Evolutionary conservation across 2,888 invertebrate species (phyloP), one percentile per base, ranked within the genome.

Genomic region (Drosophila flavopinicola): DNA sequence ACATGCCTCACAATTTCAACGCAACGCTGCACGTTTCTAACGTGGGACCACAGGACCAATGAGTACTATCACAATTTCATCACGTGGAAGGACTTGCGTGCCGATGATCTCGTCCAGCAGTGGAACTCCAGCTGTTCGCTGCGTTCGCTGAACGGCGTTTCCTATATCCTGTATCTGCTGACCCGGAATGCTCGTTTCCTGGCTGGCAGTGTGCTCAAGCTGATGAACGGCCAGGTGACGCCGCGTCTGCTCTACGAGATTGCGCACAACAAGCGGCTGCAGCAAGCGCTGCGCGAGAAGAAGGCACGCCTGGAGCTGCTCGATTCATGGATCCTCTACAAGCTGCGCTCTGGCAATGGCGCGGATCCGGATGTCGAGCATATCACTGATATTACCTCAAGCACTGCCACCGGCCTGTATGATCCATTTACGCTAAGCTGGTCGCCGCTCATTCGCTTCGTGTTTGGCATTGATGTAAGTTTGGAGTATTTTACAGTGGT

Each of bases 261-360:
- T 29, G 92, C 95, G 77, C 94, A 97, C 84, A 93, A 96, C 61
- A 92, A 93, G 9, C 93, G 93, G 41, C 92, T 98, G 64, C 93
- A 94, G 86, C 91, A 93, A 70, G 95, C 95, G 1, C 91, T 94
- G 4, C 90, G 91, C 66, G 91, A 92, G 44, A 93, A 94, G 32
- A 93, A 94, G 71, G 95, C 95, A 0, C 93, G 95, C 90, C 96
- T 97, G 90, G 96, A 98, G 5, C 96, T 97, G 1, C 92, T 99
- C 51, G 99, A 99, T 88, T 96, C 98, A 0, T 99, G 98, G 98
- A 92, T 99, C 44, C 89, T 98, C 51, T 95, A 97, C 92, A 96
- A 95, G 92, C 92, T 98, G 48, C 95, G 89, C 10, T 88, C 88
- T 6, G 91, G 91, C 6, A 84, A 85, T 41, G 77, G 80, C 1